Evolutionary conservation across 2,888 invertebrate species (phyloP).

Genomic region (Drosophila pegasa): DNA sequence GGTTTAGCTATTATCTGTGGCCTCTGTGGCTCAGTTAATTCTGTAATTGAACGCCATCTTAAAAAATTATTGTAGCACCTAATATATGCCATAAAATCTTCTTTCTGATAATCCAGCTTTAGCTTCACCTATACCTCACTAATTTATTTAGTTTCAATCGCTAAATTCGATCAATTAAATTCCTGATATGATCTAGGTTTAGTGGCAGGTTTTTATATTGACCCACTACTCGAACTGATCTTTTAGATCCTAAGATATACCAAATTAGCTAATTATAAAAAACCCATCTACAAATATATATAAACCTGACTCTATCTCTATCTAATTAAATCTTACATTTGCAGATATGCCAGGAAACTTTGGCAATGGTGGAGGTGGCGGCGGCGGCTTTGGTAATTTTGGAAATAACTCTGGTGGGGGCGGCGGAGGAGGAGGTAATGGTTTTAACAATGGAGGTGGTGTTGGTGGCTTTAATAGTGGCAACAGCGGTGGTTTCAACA

Average conservation of each 20-base stretch:
- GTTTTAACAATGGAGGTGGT: slow-evolving; percentile 36
- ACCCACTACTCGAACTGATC: background rate
- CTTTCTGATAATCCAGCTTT: background rate
- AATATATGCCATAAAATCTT: background rate
- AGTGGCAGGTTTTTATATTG: background rate
- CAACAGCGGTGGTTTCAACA: slow-evolving; percentile 65
- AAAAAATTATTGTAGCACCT: background rate
- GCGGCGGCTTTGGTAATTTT: slow-evolving; percentile 41
- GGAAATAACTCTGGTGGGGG: slow-evolving; percentile 19
- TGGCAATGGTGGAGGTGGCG: slow-evolving; percentile 39
- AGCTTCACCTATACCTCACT: no score
- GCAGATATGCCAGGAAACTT: slow-evolving; percentile 55
- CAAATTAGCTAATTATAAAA: background rate
- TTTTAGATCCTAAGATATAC: background rate
- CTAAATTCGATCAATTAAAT: background rate
- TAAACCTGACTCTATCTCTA: background rate
- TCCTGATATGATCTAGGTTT: background rate
- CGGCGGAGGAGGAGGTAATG: slow-evolving; percentile 6
- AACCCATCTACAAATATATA: background rate
- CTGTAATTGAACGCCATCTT: background rate
- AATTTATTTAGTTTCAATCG: background rate
- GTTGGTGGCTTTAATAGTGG: slow-evolving; percentile 53
- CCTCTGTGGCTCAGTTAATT: background rate
- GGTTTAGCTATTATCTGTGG: no score
- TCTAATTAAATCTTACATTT: background rate